Base-by-base conservation (phyloP, 92 coral and sea anemone species). In the Porites divaricata region DNA sequence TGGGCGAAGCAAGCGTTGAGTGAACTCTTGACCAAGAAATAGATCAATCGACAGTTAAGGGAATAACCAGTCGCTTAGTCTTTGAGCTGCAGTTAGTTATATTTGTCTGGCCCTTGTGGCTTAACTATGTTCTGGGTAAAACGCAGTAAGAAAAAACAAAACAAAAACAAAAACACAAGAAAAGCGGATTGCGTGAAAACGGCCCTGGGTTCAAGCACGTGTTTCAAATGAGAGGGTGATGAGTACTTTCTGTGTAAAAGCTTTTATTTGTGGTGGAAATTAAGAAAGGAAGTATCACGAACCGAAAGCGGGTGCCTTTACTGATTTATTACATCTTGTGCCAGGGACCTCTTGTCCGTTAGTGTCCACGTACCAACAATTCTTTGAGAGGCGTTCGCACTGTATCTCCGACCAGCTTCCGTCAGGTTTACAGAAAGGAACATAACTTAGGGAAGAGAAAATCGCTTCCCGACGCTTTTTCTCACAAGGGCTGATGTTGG, bases 381-480 rank as follows among this genome's bases (percentile, higher is more conserved):
- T 76, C 24, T 80, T 86, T 19, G 95, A 78, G 48, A 86, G 71
- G 19, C 61, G 88, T 20, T 87, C 87, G 63, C 99, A 96, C 63
- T 96, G 99, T 12, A 96, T 89, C 75, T 88, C 90, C 71, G 89
- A 81, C 96, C 97, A 96, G 19, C 63, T 71, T n/a, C 99, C 99
- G 88, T 96, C 95, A 8, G 98, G 92, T 74, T 88, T 86, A 74
- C 99, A 96, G 28, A 86, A 90, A 15, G 96, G 96, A 21, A 87
- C 86, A 56, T 84, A 90, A 28, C 66, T 70, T 57, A 53, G n/a
- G 8, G 85, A 87, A 80, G 23, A 52, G 19, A 59, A 72, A 23
- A 85, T 72, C 4, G 93, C 74, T 35, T 76, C 58, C 6, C 72
- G 83, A 8, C 92, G 91, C 10, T 86, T 89, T 70, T 80, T 83